These are phyloP conservation scores for Eciton burchellii DNA, from an alignment of 1,140 invertebrate genomes.

Conservation along the genomic window DNA sequence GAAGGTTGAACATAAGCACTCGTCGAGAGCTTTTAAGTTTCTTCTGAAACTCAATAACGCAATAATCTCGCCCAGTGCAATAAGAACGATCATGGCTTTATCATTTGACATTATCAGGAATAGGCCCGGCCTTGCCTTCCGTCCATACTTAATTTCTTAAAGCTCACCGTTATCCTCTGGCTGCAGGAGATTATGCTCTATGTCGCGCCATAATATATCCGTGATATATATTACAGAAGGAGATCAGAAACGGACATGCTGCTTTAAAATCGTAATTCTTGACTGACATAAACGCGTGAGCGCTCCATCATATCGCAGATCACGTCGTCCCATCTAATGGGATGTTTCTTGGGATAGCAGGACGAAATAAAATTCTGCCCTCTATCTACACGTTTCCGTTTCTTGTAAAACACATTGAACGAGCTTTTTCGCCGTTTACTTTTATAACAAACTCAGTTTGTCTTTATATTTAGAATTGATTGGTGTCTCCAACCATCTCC, in stretches of 20 bases:
- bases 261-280: background rate
- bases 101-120: background rate
- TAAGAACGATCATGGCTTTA: background rate
- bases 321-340: background rate
- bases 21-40: background rate
- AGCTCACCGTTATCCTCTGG: background rate
- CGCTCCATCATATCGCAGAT: background rate
- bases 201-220: too few relatives aligned
- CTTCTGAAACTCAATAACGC: background rate
- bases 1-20: background rate
- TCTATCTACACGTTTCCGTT: background rate
- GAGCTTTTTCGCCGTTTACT: background rate
- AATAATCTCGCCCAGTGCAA: background rate
- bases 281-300: background rate
- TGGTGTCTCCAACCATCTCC: background rate
- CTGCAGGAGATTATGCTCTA: background rate
- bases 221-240: background rate
- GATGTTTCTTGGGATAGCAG: background rate
- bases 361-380: background rate
- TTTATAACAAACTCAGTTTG: constrained; percentile 22
- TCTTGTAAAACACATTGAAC: background rate
- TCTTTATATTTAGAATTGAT: constrained; percentile 39
- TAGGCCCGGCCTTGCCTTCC: background rate
- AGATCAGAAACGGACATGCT: background rate
- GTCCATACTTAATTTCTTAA: background rate